Evolutionary conservation across 2,888 invertebrate genomes (phyloP), one percentile per base, ranked within the genome.

Genomic region (Sarcophaga rosellei): DNA sequence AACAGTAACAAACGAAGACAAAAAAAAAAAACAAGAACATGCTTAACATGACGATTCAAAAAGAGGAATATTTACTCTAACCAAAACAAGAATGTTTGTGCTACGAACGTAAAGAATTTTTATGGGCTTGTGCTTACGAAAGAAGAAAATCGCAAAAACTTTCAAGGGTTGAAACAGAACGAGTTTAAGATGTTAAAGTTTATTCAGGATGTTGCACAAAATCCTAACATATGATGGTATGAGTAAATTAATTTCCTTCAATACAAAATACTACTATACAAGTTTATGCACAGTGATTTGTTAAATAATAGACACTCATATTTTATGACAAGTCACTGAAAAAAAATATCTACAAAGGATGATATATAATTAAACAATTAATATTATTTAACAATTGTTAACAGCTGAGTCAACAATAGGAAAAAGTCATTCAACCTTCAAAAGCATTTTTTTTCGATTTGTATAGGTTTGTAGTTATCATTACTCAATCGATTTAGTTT

Each of bases 141-240:
- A 35, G 10, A 35, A 35, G 35, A 35, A 59, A 84, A 75, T 74
- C 61, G 82, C 47, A 23, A 76, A n/a, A 47, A 80, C 68, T 76
- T 80, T 75, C 68, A 86, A 86, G 68, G 80, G 80, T 72, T 73
- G 66, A 23, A 53, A 53, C 53, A 53, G 53, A 53, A 86, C 83
- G 23, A 81, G 83, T 86, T 86, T 86, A n/a, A 72, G 68, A 80
- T 12, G 12, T 53, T 35, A 35, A 35, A 35, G 53, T 53, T 53
- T 68, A 66, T 63, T 69, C 78, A 84, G 83, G 78, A 79, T 79
- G 74, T 74, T 63, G 83, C 68, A 23, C 15, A 23, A 63, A 63
- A 12, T 62, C 73, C 73, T 73, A 73, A 74, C 76, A 82, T 77
- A 77, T 72, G 68, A 63, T 79, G 78, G 53, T 17, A 53, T 53